Evolutionary conservation across 2,888 invertebrate species (phyloP).

Genomic region (Eubasilissa splendida): DNA sequence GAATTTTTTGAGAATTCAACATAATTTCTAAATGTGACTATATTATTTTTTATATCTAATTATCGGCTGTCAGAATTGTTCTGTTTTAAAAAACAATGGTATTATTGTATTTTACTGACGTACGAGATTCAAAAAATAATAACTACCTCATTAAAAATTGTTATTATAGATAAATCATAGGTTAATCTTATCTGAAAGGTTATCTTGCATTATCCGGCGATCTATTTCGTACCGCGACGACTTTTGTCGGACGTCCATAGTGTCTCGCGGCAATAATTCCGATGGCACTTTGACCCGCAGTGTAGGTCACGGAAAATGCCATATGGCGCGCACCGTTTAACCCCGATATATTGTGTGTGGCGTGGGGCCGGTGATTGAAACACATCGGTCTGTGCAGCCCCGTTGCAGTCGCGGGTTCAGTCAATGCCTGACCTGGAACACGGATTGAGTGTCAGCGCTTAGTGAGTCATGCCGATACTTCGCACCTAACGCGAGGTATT

Average conservation of each 20-base stretch:
- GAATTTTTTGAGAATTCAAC: too few relatives aligned
- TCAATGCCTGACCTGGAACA: constrained; percentile 26
- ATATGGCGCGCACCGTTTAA: constrained; percentile 33
- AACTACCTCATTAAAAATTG: too few relatives aligned
- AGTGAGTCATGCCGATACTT: constrained; percentile 3
- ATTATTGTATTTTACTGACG: too few relatives aligned
- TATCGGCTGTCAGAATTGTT: too few relatives aligned
- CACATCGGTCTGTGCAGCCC: constrained; percentile 6
- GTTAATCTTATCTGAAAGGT: too few relatives aligned
- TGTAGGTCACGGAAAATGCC: constrained; percentile 16
- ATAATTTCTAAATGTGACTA: too few relatives aligned
- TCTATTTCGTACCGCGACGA: constrained; percentile 17
- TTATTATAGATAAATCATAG: too few relatives aligned
- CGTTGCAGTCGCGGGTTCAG: neutral
- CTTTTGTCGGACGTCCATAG: neutral
- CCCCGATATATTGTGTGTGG: constrained; percentile 31
- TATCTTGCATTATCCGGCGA: neutral
- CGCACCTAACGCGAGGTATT: neutral
- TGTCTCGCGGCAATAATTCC: constrained; percentile 16
- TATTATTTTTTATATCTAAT: too few relatives aligned
- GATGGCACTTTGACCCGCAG: constrained; percentile 14
- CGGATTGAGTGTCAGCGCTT: neutral
- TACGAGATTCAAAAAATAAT: too few relatives aligned
- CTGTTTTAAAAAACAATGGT: too few relatives aligned
- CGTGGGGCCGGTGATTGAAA: constrained; percentile 12